Conservation (phyloP, 2,888 invertebrate genomes). For the Cancer borealis region DNA sequence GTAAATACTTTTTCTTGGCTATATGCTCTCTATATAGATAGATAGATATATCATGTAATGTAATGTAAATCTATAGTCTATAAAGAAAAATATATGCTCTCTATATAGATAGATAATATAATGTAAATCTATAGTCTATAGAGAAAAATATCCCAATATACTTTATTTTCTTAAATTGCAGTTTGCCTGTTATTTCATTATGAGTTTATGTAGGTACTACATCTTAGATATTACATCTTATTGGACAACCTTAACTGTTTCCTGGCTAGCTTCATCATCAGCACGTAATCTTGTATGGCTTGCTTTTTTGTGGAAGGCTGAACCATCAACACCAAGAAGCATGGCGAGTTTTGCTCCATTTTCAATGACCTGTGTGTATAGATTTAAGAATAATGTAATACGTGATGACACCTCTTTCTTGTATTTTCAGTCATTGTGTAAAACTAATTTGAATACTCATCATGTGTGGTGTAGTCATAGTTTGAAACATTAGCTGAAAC, state of each 20-base stretch:
- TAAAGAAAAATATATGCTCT: too few relatives aligned
- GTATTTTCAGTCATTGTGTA: not conserved
- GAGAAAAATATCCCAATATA: too few relatives aligned
- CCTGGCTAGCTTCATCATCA: constrained; percentile 53
- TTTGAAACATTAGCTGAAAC: not conserved
- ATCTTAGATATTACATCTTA: not conserved
- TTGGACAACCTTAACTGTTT: not conserved
- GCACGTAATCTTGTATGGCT: constrained; percentile 61
- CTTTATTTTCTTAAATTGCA: too few relatives aligned
- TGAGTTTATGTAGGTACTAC: too few relatives aligned
- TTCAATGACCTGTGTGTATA: constrained; percentile 56
- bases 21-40: too few relatives aligned
- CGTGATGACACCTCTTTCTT: not conserved
- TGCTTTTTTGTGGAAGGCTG: constrained; percentile 59
- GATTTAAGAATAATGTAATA: not conserved
- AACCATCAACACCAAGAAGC: constrained; percentile 65
- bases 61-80: too few relatives aligned
- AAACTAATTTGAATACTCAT: not conserved
- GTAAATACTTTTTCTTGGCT: too few relatives aligned
- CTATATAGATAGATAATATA: too few relatives aligned
- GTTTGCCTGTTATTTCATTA: too few relatives aligned
- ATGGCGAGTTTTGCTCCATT: constrained; percentile 65
- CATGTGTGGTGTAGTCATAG: not conserved
- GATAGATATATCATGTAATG: too few relatives aligned
- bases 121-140: too few relatives aligned